Evolutionary conservation across 30 jellyfish, hydroid and myxozoan genomes (phyloP).

Genomic region (Chrysaora quinquecirrha): DNA sequence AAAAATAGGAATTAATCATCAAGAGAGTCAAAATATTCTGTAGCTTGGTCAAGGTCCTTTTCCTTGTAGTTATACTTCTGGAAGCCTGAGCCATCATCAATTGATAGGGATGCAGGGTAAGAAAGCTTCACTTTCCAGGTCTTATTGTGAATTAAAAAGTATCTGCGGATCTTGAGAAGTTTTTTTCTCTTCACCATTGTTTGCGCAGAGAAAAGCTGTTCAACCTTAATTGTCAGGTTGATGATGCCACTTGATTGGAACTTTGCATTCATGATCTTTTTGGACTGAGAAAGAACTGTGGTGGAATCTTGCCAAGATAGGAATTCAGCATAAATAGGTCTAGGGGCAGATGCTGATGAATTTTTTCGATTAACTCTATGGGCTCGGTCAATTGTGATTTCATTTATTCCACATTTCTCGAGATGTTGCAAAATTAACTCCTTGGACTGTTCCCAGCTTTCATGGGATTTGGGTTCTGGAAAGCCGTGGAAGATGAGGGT

Average conservation of each 20-base stretch:
- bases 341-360: not conserved
- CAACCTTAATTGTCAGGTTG: not conserved
- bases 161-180: constrained; percentile 1
- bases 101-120: not conserved
- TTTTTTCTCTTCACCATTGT: not conserved
- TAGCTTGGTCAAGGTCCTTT: constrained; percentile 1
- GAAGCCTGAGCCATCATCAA: constrained; percentile 5
- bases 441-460: not conserved
- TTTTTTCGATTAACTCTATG: not conserved
- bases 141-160: not conserved
- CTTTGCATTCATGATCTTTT: not conserved
- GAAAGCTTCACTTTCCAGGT: constrained; percentile 1
- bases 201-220: not conserved
- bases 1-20: not conserved
- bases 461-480: not conserved
- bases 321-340: too few relatives aligned
- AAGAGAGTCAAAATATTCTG: not conserved
- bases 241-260: not conserved
- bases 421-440: too few relatives aligned
- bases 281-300: too few relatives aligned
- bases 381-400: not conserved
- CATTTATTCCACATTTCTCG: not conserved
- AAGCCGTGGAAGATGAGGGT: not conserved
- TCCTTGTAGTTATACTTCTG: not conserved
- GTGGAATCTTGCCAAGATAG: too few relatives aligned